phyloP scores from a whole-genome alignment of 2,888 invertebrate species.

The Pachymerium ferrugineum region DNA sequence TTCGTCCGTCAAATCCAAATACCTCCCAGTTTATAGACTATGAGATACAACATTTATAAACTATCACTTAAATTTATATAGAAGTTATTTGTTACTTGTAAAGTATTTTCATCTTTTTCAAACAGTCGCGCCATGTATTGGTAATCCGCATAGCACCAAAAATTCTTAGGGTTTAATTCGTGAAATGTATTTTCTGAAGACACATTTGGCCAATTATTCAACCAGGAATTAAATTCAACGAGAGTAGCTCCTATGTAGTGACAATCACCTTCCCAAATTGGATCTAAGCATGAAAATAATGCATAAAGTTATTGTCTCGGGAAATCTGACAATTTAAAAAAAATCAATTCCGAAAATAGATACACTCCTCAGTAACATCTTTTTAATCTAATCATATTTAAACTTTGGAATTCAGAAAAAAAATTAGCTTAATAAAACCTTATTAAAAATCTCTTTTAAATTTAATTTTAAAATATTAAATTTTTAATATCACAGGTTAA shows the following conservation, averaged over 20 bases:
- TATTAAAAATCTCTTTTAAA: too few species aligned
- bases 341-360: too few species aligned
- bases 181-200: constrained; percentile 36
- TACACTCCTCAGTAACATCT: too few species aligned
- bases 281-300: constrained; percentile 43
- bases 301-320: too few species aligned
- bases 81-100: constrained; percentile 53
- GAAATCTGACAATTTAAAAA: too few species aligned
- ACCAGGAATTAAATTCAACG: constrained; percentile 56
- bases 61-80: neutral
- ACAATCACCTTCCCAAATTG: constrained; percentile 76
- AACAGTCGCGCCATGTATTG: constrained; percentile 71
- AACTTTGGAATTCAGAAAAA: too few species aligned
- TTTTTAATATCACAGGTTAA: too few species aligned
- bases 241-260: constrained; percentile 57
- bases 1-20: constrained; percentile 46
- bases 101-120: constrained; percentile 54
- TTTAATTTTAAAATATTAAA: too few species aligned
- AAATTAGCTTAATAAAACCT: too few species aligned
- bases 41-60: constrained; percentile 40
- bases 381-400: too few species aligned
- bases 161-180: constrained; percentile 42
- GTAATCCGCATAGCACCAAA: constrained; percentile 80
- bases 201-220: constrained; percentile 35
- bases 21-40: constrained; percentile 45